These are phyloP conservation scores for Coenobita brevimanus DNA, from an alignment of 1,140 invertebrate genomes.

Conservation along the genomic window DNA sequence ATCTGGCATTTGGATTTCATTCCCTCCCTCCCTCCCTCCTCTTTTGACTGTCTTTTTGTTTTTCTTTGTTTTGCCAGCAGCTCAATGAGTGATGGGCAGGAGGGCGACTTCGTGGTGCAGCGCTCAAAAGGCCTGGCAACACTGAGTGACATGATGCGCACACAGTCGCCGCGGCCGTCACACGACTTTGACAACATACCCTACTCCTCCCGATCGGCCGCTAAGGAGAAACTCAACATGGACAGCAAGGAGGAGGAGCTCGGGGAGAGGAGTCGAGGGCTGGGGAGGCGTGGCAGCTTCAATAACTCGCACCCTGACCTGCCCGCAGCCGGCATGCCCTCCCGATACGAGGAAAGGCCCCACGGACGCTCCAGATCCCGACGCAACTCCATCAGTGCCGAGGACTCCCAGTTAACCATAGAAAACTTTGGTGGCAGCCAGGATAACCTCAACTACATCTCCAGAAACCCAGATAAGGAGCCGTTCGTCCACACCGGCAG, in stretches of 20 bases:
- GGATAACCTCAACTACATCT: constrained; percentile 80
- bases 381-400: constrained; percentile 86
- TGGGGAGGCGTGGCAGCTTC: constrained; percentile 63
- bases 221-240: constrained; percentile 79
- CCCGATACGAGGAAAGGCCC: constrained; percentile 67
- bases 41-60: not conserved
- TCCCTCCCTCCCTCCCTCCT: no score
- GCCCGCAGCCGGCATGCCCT: constrained; percentile 66
- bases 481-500: constrained; percentile 74
- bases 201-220: constrained; percentile 74
- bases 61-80: constrained; percentile 37
- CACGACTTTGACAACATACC: constrained; percentile 36
- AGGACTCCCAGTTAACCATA: constrained; percentile 86
- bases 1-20: no score
- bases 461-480: constrained; percentile 86
- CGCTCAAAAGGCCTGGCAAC: constrained; percentile 64
- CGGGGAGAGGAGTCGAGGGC: constrained; percentile 74
- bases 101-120: constrained; percentile 69
- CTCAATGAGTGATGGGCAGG: constrained; percentile 69
- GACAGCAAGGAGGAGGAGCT: constrained; percentile 80
- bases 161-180: constrained; percentile 45
- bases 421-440: constrained; percentile 93
- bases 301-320: constrained; percentile 61
- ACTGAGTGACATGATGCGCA: constrained; percentile 69
- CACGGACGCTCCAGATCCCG: constrained; percentile 87